Evolutionary conservation across 2,888 invertebrate genomes (phyloP).

Genomic region (Prosopocoilus inquinatus): DNA sequence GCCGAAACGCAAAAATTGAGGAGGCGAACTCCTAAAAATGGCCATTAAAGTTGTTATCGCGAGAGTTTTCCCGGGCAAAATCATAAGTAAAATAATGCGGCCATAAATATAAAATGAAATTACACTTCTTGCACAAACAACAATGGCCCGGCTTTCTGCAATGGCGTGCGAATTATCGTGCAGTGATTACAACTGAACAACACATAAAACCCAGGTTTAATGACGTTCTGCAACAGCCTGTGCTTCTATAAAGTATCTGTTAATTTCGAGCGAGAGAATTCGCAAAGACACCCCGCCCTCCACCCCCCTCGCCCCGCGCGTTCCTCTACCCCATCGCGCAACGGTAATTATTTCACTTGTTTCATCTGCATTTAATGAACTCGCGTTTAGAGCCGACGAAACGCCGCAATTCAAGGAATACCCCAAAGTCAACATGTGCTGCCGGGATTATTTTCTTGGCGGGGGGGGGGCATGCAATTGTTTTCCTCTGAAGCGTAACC

Average conservation of each 20-base stretch:
- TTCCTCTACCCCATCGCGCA: background rate
- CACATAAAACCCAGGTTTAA: constrained; percentile 20
- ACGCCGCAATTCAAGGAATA: constrained; percentile 10
- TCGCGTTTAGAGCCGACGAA: background rate
- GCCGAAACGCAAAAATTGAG: too few relatives aligned
- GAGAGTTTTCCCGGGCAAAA: too few relatives aligned
- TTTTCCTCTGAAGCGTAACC: too few relatives aligned
- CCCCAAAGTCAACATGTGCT: constrained; percentile 16
- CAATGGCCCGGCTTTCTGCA: background rate
- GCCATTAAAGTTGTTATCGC: too few relatives aligned
- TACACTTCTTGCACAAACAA: background rate
- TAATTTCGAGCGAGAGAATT: constrained; percentile 8
- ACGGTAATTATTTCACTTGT: constrained; percentile 15
- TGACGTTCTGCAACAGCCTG: constrained; percentile 21
- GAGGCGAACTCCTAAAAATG: too few relatives aligned
- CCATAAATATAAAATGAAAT: constrained; percentile 6
- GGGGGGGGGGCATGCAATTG: background rate
- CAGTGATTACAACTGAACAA: constrained; percentile 13
- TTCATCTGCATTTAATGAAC: constrained; percentile 13
- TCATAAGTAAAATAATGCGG: background rate
- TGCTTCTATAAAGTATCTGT: constrained; percentile 14
- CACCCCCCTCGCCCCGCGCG: background rate
- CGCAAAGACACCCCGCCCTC: background rate
- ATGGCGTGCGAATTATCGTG: constrained; percentile 8
- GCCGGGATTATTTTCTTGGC: constrained; percentile 9